Conservation (phyloP, 23 tunicate genomes). For the Trididemnum clinides region DNA sequence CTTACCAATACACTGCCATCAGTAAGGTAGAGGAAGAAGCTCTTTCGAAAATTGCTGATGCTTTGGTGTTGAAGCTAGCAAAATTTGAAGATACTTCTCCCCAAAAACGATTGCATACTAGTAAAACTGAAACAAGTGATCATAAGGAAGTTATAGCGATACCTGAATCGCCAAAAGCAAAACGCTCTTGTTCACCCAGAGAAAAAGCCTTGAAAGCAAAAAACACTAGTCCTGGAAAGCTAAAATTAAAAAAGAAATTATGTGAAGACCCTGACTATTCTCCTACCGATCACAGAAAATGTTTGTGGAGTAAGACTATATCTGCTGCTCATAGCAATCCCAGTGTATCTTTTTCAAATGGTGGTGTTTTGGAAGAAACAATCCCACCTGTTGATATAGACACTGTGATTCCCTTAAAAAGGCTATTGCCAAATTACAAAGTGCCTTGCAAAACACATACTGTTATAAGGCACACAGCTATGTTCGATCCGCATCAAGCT, state of each 20-base stretch:
- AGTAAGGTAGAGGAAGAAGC: conserved; percentile 52
- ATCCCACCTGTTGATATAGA: conserved; percentile 19
- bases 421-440: neutral
- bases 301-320: neutral
- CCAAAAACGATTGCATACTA: neutral
- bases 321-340: neutral
- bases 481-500: neutral
- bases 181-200: neutral
- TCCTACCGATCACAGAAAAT: neutral
- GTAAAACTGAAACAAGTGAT: neutral
- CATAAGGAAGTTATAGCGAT: neutral
- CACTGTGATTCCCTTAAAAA: conserved; percentile 7
- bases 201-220: neutral
- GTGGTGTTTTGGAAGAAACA: neutral
- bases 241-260: neutral
- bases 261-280: conserved; percentile 24
- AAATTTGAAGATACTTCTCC: neutral
- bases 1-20: conserved; percentile 29
- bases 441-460: neutral
- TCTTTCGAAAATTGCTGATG: conserved; percentile 73
- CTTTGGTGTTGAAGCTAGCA: conserved; percentile 8
- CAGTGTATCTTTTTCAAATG: neutral
- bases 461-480: neutral
- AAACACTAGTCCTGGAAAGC: neutral
- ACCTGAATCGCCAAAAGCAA: neutral